Percentiles rank a stretch among this genome's conserved stretches.
Evolutionary conservation across 2,888 invertebrate genomes (phyloP).

Genomic region (Quadroppia sp.): DNA sequence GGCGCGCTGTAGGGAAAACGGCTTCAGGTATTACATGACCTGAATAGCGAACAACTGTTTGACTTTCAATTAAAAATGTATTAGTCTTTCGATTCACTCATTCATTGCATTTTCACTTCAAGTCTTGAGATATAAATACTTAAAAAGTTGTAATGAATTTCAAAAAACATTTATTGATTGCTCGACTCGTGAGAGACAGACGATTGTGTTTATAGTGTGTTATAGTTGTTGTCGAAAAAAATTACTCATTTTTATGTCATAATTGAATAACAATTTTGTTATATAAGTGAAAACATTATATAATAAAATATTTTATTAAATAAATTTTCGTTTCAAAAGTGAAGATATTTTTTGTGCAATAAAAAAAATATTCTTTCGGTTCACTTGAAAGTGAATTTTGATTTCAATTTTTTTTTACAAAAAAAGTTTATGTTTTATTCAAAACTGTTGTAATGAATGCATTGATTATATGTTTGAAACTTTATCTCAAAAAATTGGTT

Average conservation of each 20-base stretch:
- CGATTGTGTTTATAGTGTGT: neutral
- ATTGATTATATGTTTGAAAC: neutral
- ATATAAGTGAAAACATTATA: too few relatives aligned
- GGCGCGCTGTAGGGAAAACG: neutral
- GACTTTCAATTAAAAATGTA: neutral
- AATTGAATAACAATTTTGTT: too few relatives aligned
- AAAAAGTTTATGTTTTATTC: neutral
- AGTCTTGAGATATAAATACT: neutral
- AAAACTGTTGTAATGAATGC: conserved; percentile 9
- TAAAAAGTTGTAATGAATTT: neutral
- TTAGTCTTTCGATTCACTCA: neutral
- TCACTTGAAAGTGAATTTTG: neutral
- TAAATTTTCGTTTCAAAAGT: too few relatives aligned
- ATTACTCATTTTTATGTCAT: too few relatives aligned
- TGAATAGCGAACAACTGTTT: neutral
- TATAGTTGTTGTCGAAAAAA: too few relatives aligned
- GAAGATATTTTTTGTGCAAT: too few relatives aligned
- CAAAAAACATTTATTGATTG: neutral
- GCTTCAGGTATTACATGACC: neutral
- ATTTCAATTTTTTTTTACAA: neutral
- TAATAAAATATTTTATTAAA: too few relatives aligned
- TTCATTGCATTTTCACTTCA: neutral
- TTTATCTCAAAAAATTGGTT: conserved; percentile 17
- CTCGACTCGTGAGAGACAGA: neutral
- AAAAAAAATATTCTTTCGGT: neutral